A percentile compares a stretch with the other conserved stretches of the same genome.
These are phyloP conservation scores for Mionectes macconnelli DNA, from an alignment of 2,113 vertebrate genomes.

Conservation along the genomic window DNA sequence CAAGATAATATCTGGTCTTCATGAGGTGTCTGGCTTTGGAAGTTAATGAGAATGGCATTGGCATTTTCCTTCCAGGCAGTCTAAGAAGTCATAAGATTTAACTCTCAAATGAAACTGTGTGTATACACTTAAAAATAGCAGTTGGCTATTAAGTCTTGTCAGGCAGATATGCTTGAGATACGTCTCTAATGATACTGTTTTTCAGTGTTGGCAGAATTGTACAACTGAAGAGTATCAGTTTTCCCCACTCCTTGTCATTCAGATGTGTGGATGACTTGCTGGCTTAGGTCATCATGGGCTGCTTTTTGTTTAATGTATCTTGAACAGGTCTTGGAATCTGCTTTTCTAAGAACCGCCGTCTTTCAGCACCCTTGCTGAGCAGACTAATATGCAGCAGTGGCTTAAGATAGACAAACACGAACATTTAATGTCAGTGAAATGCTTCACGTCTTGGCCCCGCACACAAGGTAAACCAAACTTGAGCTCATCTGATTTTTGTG, in stretches of 20 bases:
- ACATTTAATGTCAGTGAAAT: neutral
- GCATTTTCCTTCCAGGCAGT: neutral
- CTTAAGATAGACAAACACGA: neutral
- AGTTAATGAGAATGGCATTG: neutral
- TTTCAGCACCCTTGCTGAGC: neutral
- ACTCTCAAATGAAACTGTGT: neutral
- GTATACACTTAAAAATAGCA: neutral
- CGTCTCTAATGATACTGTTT: neutral
- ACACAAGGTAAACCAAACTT: accelerated
- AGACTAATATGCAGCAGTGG: neutral
- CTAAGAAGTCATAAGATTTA: neutral
- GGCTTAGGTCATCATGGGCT: neutral
- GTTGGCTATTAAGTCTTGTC: neutral
- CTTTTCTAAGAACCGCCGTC: neutral
- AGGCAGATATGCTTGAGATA: neutral
- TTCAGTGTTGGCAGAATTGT: neutral
- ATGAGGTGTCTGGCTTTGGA: neutral
- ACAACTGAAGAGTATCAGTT: neutral
- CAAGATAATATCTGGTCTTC: neutral
- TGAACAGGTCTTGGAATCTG: neutral
- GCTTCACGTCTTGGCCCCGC: neutral
- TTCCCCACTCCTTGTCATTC: neutral
- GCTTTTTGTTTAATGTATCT: neutral
- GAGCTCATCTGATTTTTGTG: neutral
- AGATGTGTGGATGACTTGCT: neutral